Evolutionary conservation across 2,888 invertebrate species (phyloP), one percentile per base, ranked within the genome.

Genomic region (Mylabris sibirica): DNA sequence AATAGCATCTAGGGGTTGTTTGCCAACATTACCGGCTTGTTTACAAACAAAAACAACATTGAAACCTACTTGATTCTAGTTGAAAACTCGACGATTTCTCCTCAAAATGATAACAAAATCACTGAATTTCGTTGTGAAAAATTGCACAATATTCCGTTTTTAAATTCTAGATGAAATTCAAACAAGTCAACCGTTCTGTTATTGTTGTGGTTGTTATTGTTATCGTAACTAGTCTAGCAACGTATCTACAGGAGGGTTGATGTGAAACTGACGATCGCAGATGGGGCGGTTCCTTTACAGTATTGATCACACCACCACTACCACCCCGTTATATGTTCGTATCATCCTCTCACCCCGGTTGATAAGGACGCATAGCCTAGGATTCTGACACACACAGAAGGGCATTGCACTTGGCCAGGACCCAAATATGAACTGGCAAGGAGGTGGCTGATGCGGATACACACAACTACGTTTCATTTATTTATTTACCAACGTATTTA

Each of bases 261-360:
- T 68, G 71, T 71, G 63, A 66, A 63, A 67, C 71, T 68, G 74
- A 69, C 74, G 69, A 70, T 72, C 67, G 75, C 75, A 67, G 26
- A 71, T 70, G 75, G 78, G 77, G 76, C 77, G 76, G 77, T 66
- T 74, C 76, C 76, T 72, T 71, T 30, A 6, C 70, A 65, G 75
- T 77, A 78, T 78, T 78, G 78, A 78, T 78, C 78, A 75, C 49
- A 69, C 72, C 30, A 30, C 30, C 30, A 1, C 8, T 30, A n/a
- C n/a, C n/a, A n/a, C n/a, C 66, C 64, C 65, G 70, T 72, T 69
- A 35, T 35, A 8, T 38, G n/a, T 38, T 14, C 3, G 60, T 64
- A 60, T 57, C 26, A 64, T 57, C 67, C 60, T 59, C 70, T 70
- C 72, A 70, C 72, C 61, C 69, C 70, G 68, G 69, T 64, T 70